Evolutionary conservation across 30 jellyfish, hydroid and myxozoan species (phyloP).

Genomic region (Nemopilema nomurai): DNA sequence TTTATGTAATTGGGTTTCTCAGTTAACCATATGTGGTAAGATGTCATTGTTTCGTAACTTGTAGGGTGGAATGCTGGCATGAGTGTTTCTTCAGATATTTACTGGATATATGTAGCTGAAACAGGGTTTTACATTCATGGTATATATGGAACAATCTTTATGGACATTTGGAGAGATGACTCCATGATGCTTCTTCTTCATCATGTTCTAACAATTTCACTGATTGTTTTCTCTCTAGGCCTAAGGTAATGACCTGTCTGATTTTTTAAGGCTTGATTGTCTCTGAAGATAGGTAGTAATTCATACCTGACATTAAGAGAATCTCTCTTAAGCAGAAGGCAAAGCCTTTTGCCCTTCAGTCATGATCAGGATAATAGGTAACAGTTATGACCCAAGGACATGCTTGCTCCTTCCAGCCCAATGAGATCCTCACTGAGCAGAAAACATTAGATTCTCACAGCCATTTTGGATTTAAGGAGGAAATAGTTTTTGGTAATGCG

Average conservation of each 20-base stretch:
- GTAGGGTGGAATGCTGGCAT: slow-evolving; percentile 78
- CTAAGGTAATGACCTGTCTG: slow-evolving; percentile 47
- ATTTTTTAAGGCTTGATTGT: background rate
- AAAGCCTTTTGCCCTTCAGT: no score
- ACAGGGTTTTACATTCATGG: slow-evolving; percentile 91
- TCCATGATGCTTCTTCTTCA: slow-evolving; percentile 76
- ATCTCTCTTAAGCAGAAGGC: no score
- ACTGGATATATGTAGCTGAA: slow-evolving; percentile 69
- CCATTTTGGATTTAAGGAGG: no score
- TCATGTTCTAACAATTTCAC: slow-evolving; percentile 74
- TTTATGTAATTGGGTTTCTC: no score
- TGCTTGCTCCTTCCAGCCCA: no score
- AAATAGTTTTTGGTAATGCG: no score
- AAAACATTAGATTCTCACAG: no score
- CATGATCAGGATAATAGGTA: no score
- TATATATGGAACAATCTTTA: slow-evolving; percentile 76
- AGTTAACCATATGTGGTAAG: background rate
- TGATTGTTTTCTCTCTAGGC: slow-evolving; percentile 75
- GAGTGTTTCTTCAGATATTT: slow-evolving; percentile 65
- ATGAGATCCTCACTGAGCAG: no score
- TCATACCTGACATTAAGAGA: no score
- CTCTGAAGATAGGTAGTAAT: no score
- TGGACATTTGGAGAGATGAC: slow-evolving; percentile 94
- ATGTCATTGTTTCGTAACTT: background rate
- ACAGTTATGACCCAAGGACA: no score